These are phyloP conservation scores for Takifugu flavidus DNA, from an alignment of 2,113 vertebrate genomes.

Conservation along the genomic window DNA sequence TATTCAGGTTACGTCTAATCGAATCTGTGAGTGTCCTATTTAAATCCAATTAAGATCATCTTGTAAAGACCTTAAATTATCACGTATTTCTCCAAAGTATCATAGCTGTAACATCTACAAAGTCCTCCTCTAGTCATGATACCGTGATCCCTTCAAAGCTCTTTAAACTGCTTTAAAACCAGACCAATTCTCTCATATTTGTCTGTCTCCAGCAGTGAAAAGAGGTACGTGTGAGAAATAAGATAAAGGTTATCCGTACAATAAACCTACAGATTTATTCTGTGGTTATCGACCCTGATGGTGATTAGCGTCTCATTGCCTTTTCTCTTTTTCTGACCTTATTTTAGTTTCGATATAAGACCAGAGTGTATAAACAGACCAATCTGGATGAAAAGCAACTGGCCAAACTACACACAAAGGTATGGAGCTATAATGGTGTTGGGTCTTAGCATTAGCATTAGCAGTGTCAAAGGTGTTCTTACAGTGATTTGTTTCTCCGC, in stretches of 20 bases:
- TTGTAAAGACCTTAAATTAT: not conserved
- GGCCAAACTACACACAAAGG: slow-evolving; percentile 97
- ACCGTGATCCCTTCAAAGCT: slow-evolving; percentile 9
- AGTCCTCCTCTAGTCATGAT: slow-evolving; percentile 12
- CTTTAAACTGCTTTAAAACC: slow-evolving; percentile 24
- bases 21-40: not conserved
- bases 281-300: not conserved
- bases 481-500: not conserved
- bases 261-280: slow-evolving; percentile 36
- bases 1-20: not conserved
- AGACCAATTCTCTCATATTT: not conserved
- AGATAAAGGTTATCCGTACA: slow-evolving; percentile 17
- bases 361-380: slow-evolving; percentile 92
- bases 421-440: slow-evolving; percentile 35
- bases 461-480: not conserved
- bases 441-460: not conserved
- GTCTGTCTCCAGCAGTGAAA: slow-evolving; percentile 14
- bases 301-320: slow-evolving; percentile 35
- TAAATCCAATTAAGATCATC: not conserved
- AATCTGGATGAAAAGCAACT: slow-evolving; percentile 96
- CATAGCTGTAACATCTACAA: not conserved
- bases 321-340: slow-evolving; percentile 19
- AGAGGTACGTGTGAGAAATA: slow-evolving; percentile 15
- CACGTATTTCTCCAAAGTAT: not conserved
- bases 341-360: slow-evolving; percentile 94